Percentiles rank a stretch among this genome's conserved stretches.
These are phyloP conservation scores for Orthosia gothica DNA, from an alignment of 2,888 invertebrate genomes.

Conservation along the genomic window DNA sequence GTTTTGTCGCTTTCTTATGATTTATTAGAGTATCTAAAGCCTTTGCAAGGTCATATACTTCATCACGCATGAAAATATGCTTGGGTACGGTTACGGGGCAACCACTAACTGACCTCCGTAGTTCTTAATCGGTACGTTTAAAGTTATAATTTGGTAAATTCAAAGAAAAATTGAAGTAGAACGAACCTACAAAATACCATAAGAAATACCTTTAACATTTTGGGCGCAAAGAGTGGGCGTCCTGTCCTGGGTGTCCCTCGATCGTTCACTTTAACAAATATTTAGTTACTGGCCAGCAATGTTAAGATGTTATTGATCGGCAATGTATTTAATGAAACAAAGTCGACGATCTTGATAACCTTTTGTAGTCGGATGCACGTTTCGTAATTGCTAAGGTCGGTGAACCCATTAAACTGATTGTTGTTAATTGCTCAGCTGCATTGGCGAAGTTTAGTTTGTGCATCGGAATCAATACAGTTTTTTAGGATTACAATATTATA, in stretches of 20 bases:
- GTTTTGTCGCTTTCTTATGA: neutral
- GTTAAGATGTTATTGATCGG: constrained; percentile 15
- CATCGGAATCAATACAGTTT: constrained; percentile 19
- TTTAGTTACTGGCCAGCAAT: constrained; percentile 1
- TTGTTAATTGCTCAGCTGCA: constrained; percentile 39
- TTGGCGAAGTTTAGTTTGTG: constrained; percentile 29
- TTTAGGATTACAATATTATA: neutral
- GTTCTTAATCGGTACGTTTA: constrained; percentile 16
- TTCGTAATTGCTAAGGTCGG: constrained; percentile 25
- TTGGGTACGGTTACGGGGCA: neutral
- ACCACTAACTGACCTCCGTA: neutral
- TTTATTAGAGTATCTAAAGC: neutral
- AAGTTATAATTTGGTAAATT: constrained; percentile 13
- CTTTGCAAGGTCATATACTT: neutral
- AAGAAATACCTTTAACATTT: constrained; percentile 14
- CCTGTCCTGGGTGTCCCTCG: constrained; percentile 8
- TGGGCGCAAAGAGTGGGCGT: constrained; percentile 5
- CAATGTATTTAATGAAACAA: constrained; percentile 11
- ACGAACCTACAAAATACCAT: constrained; percentile 16
- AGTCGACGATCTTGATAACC: constrained; percentile 10
- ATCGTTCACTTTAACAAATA: constrained; percentile 29
- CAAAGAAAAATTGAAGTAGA: constrained; percentile 6
- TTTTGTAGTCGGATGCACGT: neutral
- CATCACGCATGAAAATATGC: neutral
- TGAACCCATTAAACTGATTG: constrained; percentile 36